phyloP scores from a whole-genome alignment of 23 tunicate genomes.

The Diplosoma virens region DNA sequence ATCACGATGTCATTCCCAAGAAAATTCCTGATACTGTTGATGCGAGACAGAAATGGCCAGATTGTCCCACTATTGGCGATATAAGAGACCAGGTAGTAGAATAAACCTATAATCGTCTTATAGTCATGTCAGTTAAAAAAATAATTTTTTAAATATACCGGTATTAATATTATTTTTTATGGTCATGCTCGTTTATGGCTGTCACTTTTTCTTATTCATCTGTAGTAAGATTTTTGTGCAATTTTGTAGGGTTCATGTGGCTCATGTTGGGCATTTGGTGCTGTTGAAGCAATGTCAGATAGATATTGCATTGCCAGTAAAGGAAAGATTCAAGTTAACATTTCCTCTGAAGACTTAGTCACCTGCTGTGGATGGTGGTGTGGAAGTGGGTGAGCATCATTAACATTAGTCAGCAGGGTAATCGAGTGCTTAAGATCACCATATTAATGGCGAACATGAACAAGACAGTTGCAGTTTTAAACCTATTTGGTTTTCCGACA shows the following conservation, averaged over 20 bases:
- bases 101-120: too few species aligned
- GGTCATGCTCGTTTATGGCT: too few species aligned
- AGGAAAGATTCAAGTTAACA: slow-evolving; percentile 44
- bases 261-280: slow-evolving; percentile 99
- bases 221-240: too few species aligned
- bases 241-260: slow-evolving; percentile 81
- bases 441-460: too few species aligned
- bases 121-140: too few species aligned
- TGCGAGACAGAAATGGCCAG: slow-evolving; percentile 73
- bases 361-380: slow-evolving; percentile 68
- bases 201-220: too few species aligned
- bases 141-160: too few species aligned
- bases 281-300: slow-evolving; percentile 94
- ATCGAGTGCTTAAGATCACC: too few species aligned
- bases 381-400: slow-evolving; percentile 91
- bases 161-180: too few species aligned
- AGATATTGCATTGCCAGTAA: slow-evolving; percentile 68
- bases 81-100: slow-evolving; percentile 90
- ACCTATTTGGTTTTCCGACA: too few species aligned
- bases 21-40: slow-evolving; percentile 78
- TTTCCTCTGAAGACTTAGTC: slow-evolving; percentile 85
- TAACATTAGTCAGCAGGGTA: too few species aligned
- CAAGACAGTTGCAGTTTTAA: too few species aligned
- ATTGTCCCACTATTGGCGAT: slow-evolving; percentile 67
- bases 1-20: slow-evolving; percentile 1